Percentiles rank a stretch among this genome's conserved stretches.
Conservation (phyloP, 2,113 vertebrate genomes). For the Physeter macrocephalus region DNA sequence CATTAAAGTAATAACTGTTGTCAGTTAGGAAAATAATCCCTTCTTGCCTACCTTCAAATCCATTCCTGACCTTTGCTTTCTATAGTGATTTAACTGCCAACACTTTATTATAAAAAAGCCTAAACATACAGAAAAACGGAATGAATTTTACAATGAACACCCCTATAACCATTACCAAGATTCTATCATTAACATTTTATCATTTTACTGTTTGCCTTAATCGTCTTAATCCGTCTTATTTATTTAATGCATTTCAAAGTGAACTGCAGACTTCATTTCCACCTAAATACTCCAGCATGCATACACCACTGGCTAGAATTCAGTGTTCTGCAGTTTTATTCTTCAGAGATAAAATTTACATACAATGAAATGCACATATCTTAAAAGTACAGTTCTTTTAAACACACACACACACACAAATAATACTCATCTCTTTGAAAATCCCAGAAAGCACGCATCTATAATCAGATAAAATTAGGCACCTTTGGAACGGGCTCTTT, state of each 20-base stretch:
- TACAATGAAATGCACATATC: neutral
- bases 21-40: neutral
- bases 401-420: neutral
- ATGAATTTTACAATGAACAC: neutral
- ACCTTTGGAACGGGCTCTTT: neutral
- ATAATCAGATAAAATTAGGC: neutral
- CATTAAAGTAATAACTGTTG: neutral
- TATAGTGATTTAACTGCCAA: neutral
- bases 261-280: neutral
- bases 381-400: neutral
- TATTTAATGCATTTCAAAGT: conserved; percentile 16
- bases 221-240: neutral
- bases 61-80: neutral
- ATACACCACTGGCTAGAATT: neutral
- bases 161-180: neutral
- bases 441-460: neutral
- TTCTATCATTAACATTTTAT: neutral
- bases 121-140: neutral
- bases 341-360: conserved; percentile 3
- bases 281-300: neutral
- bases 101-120: neutral
- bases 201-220: conserved; percentile 5
- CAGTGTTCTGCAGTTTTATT: neutral
- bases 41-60: neutral
- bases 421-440: neutral